Evolutionary conservation across 2,888 invertebrate species (phyloP).

Genomic region (Andrena chrysosceles): DNA sequence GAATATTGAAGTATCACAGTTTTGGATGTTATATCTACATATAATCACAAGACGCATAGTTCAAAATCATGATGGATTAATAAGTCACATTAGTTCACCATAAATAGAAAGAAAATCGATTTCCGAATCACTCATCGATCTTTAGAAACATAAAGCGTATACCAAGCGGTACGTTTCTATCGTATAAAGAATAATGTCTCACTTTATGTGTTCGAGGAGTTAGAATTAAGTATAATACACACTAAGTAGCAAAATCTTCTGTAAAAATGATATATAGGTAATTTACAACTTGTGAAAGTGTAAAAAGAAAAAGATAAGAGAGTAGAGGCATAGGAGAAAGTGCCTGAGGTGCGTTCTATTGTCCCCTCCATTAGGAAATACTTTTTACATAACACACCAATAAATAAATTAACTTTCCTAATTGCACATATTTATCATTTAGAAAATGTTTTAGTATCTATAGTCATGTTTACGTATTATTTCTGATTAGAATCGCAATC

Average conservation of each 20-base stretch:
- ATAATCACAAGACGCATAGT: neutral
- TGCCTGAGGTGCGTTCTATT: neutral
- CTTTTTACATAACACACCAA: slow-evolving; percentile 3
- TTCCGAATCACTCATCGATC: neutral
- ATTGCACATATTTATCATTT: neutral
- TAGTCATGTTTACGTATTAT: neutral
- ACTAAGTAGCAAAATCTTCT: too few species aligned
- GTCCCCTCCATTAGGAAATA: neutral
- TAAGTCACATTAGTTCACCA: neutral
- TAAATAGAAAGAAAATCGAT: neutral
- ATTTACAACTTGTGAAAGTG: neutral
- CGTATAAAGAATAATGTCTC: too few species aligned
- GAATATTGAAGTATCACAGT: neutral
- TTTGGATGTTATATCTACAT: neutral
- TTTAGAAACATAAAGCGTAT: neutral
- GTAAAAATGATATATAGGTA: too few species aligned
- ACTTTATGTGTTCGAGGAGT: neutral
- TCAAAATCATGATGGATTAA: neutral
- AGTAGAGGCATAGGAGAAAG: neutral
- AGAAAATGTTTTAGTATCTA: too few species aligned
- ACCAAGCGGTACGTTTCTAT: too few species aligned
- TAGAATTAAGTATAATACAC: slow-evolving; percentile 11
- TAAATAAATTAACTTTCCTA: neutral
- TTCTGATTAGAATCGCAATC: neutral
- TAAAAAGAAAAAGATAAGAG: too few species aligned